Base-by-base conservation (phyloP, 2,888 invertebrate genomes). In the Heliconius hortense region DNA sequence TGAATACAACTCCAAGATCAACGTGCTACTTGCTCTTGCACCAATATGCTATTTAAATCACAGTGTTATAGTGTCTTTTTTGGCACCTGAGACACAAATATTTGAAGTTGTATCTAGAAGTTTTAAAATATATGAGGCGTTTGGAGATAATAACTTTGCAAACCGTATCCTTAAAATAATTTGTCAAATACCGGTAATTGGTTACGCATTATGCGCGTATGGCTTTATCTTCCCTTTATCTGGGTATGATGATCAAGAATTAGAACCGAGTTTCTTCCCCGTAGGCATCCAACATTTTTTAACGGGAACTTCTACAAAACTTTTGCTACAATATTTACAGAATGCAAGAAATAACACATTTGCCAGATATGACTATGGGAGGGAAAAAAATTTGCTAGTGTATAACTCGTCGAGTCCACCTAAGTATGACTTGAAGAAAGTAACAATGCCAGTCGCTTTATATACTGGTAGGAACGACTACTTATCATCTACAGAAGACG, bases 1-100 rank as follows among this genome's bases (percentile, higher is more conserved):
- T n/a, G 93, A 94, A 72, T 95, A 95, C 82, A 95, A 95, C 80
- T 81, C 87, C 0, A 95, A 95, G 84, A 87, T 96, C 10, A 88
- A 87, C 48, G 86, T n/a, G n/a, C n/a, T n/a, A n/a, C n/a, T n/a
- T n/a, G n/a, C n/a, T n/a, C n/a, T n/a, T n/a, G n/a, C n/a, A 1
- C 96, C 96, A 0, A 89, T 95, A 0, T 94, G 93, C 7, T 95
- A 88, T 79, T 82, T 94, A 78, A 83, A 86, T 11, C 83, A 93
- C 72, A 81, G 83, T 72, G 84, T 85, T 0, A 80, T 86, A 1
- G 3, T 83, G 21, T 69, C 69, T 77, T 77, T 4, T 35, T 86
- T 68, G 87, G 88, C 81, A 78, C 24, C 84, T 87, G 69, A 83
- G 78, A 62, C 79, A 80, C 87, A 68, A 0, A 72, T 74, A 26